Conservation (phyloP, 2,113 vertebrate species). For the Telmatochromis sp. region DNA sequence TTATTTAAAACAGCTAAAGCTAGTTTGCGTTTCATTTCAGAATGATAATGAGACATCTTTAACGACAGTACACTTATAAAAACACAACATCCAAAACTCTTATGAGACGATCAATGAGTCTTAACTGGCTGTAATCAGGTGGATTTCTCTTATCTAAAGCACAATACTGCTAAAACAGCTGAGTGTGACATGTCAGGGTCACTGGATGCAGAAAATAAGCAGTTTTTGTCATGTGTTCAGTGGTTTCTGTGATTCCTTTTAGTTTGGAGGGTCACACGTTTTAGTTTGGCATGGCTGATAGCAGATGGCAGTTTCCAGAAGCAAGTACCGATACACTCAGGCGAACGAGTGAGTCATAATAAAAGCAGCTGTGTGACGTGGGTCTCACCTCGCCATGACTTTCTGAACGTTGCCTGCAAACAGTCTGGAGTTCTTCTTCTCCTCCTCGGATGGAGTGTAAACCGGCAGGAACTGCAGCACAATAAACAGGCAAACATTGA, state of each 20-base stretch:
- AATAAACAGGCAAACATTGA: not conserved
- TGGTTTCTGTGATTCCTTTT: not conserved
- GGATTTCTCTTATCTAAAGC: not conserved
- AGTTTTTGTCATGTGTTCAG: not conserved
- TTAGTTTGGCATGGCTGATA: not conserved
- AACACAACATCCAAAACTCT: not conserved
- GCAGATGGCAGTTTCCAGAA: not conserved
- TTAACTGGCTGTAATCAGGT: not conserved
- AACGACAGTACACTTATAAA: not conserved
- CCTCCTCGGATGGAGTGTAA: constrained; percentile 77
- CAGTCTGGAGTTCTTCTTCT: constrained; percentile 75
- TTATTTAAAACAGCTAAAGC: not conserved
- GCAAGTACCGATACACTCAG: not conserved
- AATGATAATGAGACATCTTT: not conserved
- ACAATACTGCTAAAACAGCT: not conserved
- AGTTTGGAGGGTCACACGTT: not conserved
- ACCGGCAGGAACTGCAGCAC: constrained; percentile 80
- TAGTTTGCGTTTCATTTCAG: not conserved
- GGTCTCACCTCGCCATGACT: constrained; percentile 82
- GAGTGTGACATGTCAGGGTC: not conserved
- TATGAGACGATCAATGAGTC: not conserved
- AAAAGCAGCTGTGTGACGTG: not conserved
- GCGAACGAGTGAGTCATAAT: not conserved
- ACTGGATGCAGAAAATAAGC: not conserved
- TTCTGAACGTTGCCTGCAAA: constrained; percentile 86